Evolutionary conservation across 92 coral and sea anemone species (phyloP), one percentile per base, ranked within the genome.

Genomic region (Isaurus tuberculatus): DNA sequence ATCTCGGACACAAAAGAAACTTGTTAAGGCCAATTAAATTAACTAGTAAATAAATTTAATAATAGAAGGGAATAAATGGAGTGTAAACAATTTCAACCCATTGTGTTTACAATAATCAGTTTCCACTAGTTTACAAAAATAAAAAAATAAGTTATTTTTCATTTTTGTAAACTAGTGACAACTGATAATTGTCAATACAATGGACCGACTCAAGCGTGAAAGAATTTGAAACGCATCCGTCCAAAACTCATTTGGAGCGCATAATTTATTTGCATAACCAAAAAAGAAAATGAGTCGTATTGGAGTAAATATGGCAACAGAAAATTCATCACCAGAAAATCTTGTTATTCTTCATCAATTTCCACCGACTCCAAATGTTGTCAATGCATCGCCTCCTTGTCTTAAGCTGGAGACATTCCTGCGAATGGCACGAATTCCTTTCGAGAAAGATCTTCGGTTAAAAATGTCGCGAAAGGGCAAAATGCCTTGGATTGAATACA

Each of bases 371-470:
- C 44, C 57, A 33, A 70, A 25, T 8, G 75, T 83, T 20, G 92
- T 79, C 8, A 86, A 84, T 43, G 91, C 85, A 0, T 93, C 97
- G 10, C 95, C 98, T 22, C 92, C 93, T 15, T 95, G 98, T 58
- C 84, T 90, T 10, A 94, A 94, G 86, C 65, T 95, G 31, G 97
- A 95, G 74, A 91, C 98, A 0, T 95, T 83, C 69, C 82, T 95
- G 17, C 94, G 94, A 34, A 95, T 95, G 97, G 83, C 98, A 48
- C 88, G 73, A 60, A 91, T 95, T 44, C 95, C 97, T 19, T 93
- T 93, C 86, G 90, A 87, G 85, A 89, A 86, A 66, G 92, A 88
- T 46, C 84, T 77, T 55, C 67, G 84, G 43, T 71, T 87, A 26
- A 91, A 87, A 43, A 84, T 81, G 71, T 92, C 94, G 16, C 91